Evolutionary conservation across 92 coral and sea anemone species (phyloP).

Genomic region (Paramuricea clavata): DNA sequence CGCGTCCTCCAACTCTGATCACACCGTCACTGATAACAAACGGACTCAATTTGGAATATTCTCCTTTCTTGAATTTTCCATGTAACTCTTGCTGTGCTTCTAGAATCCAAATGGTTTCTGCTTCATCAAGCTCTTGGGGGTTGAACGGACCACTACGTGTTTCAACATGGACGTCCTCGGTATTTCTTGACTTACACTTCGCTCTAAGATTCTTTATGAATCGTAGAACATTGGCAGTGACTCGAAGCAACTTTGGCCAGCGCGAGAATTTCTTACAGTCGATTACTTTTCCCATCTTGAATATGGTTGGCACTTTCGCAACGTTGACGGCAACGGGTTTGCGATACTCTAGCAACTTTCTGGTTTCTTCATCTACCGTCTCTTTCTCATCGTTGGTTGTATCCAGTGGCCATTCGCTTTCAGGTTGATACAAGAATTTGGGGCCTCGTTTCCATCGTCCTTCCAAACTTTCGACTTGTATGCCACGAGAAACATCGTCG

Average conservation of each 20-base stretch:
- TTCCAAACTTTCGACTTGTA: no score
- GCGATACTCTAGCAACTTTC: background rate
- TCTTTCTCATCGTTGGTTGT: background rate
- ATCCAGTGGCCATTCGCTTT: background rate
- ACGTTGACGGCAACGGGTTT: background rate
- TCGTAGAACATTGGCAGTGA: conserved; percentile 42
- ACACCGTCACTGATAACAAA: conserved; percentile 48
- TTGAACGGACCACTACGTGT: conserved; percentile 9
- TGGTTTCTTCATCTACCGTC: background rate
- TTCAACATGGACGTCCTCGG: background rate
- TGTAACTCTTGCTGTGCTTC: conserved; percentile 61
- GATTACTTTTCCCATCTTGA: background rate
- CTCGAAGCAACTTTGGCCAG: conserved; percentile 48
- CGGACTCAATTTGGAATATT: conserved; percentile 49
- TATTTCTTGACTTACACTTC: background rate
- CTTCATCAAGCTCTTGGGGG: conserved; percentile 56
- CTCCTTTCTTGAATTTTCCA: conserved; percentile 43
- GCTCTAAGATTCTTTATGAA: conserved; percentile 32
- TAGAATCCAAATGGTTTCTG: conserved; percentile 57
- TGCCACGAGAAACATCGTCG: no score
- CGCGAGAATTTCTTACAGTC: background rate
- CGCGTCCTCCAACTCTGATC: conserved; percentile 71
- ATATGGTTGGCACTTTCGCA: background rate
- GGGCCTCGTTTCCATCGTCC: no score
- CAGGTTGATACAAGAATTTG: no score